phyloP scores from a whole-genome alignment of 2,888 invertebrate species.

The Toxonevra muliebris region DNA sequence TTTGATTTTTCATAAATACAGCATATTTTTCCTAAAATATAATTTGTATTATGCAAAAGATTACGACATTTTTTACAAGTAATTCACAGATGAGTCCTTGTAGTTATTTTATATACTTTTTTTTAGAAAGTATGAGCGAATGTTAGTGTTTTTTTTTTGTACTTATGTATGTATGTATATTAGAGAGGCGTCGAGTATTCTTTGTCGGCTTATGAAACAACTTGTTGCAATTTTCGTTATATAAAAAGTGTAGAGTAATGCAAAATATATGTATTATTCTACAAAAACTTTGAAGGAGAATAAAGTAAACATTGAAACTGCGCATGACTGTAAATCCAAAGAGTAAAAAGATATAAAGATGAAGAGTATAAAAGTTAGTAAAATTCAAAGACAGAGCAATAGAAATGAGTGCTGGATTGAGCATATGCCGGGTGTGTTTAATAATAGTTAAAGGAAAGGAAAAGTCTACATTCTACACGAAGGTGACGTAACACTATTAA shows the following conservation, averaged over 20 bases:
- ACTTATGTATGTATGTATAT: not conserved
- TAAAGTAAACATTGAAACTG: constrained; percentile 19
- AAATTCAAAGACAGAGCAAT: constrained; percentile 4
- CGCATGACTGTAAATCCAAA: constrained; percentile 4
- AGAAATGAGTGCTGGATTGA: no score
- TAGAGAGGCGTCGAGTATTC: constrained; percentile 21
- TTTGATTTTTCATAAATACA: no score
- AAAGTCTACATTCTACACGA: constrained; percentile 13
- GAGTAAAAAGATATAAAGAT: no score
- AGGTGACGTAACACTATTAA: constrained; percentile 52
- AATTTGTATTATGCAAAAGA: no score
- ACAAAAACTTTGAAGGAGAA: not conserved
- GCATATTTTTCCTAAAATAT: no score
- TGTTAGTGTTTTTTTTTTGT: not conserved
- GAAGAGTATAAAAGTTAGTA: not conserved
- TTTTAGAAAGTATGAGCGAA: not conserved
- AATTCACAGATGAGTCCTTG: no score
- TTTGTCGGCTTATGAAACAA: constrained; percentile 40
- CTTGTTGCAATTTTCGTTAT: constrained; percentile 41
- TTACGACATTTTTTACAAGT: no score
- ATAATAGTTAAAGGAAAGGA: not conserved
- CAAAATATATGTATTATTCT: not conserved
- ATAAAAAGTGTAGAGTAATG: not conserved
- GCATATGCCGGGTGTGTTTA: constrained; percentile 35
- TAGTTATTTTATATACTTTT: not conserved